Evolutionary conservation across 2,797 vertebrate species (phyloP).

Genomic region (Netta rufina): DNA sequence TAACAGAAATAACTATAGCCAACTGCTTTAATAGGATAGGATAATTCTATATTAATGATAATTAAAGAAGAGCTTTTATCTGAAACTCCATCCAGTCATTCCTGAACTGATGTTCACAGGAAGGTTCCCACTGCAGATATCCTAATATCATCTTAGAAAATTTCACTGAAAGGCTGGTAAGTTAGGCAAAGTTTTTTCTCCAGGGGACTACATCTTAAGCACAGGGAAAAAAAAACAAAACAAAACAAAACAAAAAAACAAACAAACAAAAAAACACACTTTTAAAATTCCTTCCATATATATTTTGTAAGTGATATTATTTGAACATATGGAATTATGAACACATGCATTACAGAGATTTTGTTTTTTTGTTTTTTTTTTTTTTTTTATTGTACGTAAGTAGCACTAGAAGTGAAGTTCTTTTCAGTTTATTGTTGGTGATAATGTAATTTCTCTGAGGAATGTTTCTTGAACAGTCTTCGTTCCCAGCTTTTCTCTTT

Average conservation of each 20-base stretch:
- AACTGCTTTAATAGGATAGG: background rate
- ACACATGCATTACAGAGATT: background rate
- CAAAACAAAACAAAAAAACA: background rate
- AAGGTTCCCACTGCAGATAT: background rate
- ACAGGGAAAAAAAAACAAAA: background rate
- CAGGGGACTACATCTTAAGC: background rate
- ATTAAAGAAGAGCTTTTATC: background rate
- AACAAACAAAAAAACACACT: too few relatives aligned
- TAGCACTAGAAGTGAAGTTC: background rate
- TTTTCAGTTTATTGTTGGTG: background rate
- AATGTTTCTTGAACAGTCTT: background rate
- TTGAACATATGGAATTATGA: background rate
- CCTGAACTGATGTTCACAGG: background rate
- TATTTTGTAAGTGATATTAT: background rate
- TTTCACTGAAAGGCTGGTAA: background rate
- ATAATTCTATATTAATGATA: background rate
- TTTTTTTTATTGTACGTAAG: background rate
- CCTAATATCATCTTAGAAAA: background rate
- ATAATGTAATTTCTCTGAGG: background rate
- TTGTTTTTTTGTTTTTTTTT: background rate
- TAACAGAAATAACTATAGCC: background rate
- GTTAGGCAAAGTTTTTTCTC: background rate
- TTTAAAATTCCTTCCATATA: background rate
- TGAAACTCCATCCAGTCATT: background rate
- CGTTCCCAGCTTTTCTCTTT: background rate